Base-by-base conservation (phyloP, 2,113 vertebrate genomes). In the Hylia prasina region DNA sequence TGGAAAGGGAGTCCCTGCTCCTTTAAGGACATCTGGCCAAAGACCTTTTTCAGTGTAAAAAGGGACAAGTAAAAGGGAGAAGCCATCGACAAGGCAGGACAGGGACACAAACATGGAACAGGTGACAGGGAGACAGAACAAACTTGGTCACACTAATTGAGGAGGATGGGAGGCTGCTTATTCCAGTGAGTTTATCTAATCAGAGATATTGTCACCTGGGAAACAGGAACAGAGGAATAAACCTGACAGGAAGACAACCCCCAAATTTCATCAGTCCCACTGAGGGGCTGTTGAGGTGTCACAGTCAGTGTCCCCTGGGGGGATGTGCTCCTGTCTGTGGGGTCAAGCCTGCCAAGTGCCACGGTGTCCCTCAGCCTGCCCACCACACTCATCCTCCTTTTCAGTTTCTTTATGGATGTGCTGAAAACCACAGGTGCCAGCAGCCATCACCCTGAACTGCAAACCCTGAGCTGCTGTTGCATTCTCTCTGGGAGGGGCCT, bases 111-210 rank as follows among this genome's bases (percentile, higher is more conserved):
- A 27, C 6, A 28, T 9, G 20, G 18, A 22, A 53, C 1, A 33
- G 27, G 15, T 31, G 15, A 15, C 5, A 30, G 21, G 20, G n/a
- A 77, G 28, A 58, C 47, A 93, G 58, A 71, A 33, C 3, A 25
- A 18, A 6, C 15, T n/a, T 25, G 10, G 13, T 30, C 3, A 1
- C 20, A 10, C 15, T n/a, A 14, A 31, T 0, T 20, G 47, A 24
- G 63, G 35, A 12, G 23, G 23, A 5, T 45, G 45, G 21, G 27
- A 48, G 30, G 48, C 31, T 14, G 20, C 31, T 76, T 6, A 8
- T 47, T 50, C 11, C 50, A 51, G 7, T 10, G 51, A 61, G 9
- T 25, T 50, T 10, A 20, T 50, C 33, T 37, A 8, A 20, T 3
- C 37, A 28, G 45, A 54, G 50, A 15, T 4, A 13, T 2, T 24